phyloP scores from a whole-genome alignment of 92 coral and sea anemone species.

The Phenganax subtilis region DNA sequence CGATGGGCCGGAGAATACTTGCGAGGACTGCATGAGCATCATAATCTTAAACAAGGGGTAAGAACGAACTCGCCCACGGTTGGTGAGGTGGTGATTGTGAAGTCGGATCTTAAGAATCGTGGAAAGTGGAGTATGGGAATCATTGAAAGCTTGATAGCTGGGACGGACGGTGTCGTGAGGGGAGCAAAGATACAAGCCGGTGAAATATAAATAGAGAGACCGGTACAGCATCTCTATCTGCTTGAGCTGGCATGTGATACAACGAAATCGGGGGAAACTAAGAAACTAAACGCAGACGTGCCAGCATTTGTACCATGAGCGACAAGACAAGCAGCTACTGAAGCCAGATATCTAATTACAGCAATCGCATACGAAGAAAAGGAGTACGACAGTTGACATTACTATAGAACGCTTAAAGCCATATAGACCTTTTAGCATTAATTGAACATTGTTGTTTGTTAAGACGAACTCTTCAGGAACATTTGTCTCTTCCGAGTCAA shows the following conservation, averaged over 20 bases:
- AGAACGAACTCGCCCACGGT: background rate
- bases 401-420: too few relatives aligned
- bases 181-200: background rate
- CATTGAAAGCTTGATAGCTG: background rate
- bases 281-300: background rate
- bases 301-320: background rate
- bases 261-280: background rate
- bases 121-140: background rate
- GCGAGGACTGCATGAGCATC: background rate
- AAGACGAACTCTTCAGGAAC: background rate
- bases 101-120: background rate
- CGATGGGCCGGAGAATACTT: background rate
- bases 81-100: background rate
- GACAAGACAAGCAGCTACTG: background rate
- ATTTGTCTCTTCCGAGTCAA: slow-evolving; percentile 7
- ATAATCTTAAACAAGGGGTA: background rate
- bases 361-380: background rate
- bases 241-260: background rate
- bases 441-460: background rate
- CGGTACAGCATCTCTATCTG: background rate
- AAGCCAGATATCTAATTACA: background rate
- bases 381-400: background rate
- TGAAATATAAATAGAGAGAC: background rate
- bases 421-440: too few relatives aligned
- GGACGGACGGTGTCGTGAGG: background rate